phyloP scores from a whole-genome alignment of 2,888 invertebrate species.

The Petrolisthes cinctipes region DNA sequence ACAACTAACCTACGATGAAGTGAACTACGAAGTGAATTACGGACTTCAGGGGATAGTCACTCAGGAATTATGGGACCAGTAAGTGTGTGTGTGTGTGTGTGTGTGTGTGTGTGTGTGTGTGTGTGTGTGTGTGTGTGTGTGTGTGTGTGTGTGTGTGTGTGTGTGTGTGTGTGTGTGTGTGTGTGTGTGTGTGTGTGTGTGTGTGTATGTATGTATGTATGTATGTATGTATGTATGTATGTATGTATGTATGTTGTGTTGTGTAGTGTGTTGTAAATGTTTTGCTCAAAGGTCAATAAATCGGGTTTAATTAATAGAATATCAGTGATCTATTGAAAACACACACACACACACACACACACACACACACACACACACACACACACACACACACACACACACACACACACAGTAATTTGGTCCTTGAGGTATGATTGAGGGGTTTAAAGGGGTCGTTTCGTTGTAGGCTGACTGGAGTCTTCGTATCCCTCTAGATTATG shows the following conservation, averaged over 20 bases:
- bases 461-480: too few relatives aligned
- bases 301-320: too few relatives aligned
- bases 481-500: too few relatives aligned
- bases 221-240: constrained; percentile 7
- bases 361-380: too few relatives aligned
- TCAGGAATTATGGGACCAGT: constrained; percentile 9
- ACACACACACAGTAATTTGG: too few relatives aligned
- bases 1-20: background rate
- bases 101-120: constrained; percentile 26
- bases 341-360: too few relatives aligned
- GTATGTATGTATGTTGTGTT: background rate
- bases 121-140: constrained; percentile 20
- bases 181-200: constrained; percentile 10
- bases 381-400: too few relatives aligned
- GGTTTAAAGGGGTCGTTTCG: too few relatives aligned
- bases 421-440: too few relatives aligned
- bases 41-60: background rate
- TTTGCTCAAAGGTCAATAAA: too few relatives aligned
- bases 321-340: too few relatives aligned
- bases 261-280: background rate
- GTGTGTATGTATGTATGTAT: constrained; percentile 18
- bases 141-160: constrained; percentile 22
- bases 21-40: background rate
- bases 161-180: constrained; percentile 22
- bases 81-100: constrained; percentile 11